Base-by-base conservation (phyloP, 2,888 invertebrate genomes). In the Aleiodes testaceus region DNA sequence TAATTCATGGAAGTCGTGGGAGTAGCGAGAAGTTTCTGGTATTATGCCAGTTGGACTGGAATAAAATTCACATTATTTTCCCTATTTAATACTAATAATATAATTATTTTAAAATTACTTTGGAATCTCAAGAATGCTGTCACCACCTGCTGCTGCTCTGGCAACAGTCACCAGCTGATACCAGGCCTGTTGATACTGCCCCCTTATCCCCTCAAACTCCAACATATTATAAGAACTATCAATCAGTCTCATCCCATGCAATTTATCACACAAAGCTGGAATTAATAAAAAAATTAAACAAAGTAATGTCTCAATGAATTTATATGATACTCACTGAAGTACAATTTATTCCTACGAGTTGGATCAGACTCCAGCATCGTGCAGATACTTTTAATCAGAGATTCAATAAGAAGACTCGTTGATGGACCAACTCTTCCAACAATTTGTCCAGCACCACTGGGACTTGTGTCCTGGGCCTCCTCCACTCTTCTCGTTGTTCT, bases 161-260 rank as follows among this genome's bases (percentile, higher is more conserved):
- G 92, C 91, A 12, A 91, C 90, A 11, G 89, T 88, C 0, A 94
- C 89, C 5, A 94, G 85, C 74, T 91, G 91, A 80, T 91, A 91
- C 2, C 94, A 84, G 0, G 92, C 93, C 77, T 90, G 87, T 84
- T 93, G 92, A 81, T 93, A 93, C 81, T 92, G 92, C 76, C 90
- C 90, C 70, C 93, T 88, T 88, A 93, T 91, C 0, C 90, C 90
- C 82, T 93, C 93, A 81, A 93, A 92, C 83, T 94, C 93, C 47
- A 90, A 90, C 90, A 92, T 91, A 4, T 90, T 89, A 78, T 92
- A 94, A 0, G 93, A 93, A 80, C 91, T 89, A 79, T 93, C 93
- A 67, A 94, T 92, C 12, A 94, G 86, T 69, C 92, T 90, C 91
- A 93, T 92, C 76, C 91, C 89, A 80, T 91, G 90, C 12, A 94